Conservation (phyloP, 2,113 vertebrate genomes). For the Myodes glareolus region DNA sequence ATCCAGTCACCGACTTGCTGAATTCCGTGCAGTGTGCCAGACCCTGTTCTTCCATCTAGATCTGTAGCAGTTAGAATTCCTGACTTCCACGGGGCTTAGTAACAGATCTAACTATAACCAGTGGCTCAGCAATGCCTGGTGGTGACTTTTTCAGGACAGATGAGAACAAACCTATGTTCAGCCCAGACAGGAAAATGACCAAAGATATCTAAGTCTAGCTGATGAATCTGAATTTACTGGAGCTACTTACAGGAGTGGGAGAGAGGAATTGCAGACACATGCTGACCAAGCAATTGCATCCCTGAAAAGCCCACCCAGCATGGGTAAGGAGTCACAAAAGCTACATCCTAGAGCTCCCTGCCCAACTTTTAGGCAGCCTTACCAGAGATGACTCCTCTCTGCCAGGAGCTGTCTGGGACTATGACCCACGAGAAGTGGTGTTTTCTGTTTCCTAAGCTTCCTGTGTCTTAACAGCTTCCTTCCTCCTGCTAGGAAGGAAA, state of each 20-base stretch:
- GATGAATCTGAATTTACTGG: not conserved
- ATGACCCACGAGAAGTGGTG: not conserved
- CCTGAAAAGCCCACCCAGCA: not conserved
- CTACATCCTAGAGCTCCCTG: not conserved
- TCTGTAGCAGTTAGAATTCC: constrained; percentile 3
- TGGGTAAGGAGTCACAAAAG: not conserved
- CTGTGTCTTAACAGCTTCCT: not conserved
- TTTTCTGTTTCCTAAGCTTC: not conserved
- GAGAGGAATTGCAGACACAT: not conserved
- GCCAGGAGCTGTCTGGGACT: not conserved
- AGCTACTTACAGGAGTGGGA: not conserved
- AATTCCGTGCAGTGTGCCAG: not conserved
- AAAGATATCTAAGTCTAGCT: not conserved
- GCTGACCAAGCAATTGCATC: not conserved
- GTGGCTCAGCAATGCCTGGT: not conserved
- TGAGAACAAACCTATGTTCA: not conserved
- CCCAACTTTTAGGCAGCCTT: not conserved
- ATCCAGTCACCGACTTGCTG: not conserved
- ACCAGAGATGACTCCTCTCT: not conserved
- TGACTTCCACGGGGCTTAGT: constrained; percentile 29
- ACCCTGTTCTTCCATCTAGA: not conserved
- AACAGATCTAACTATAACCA: constrained; percentile 44
- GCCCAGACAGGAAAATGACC: not conserved
- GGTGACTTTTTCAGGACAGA: not conserved
- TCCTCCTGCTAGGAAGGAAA: not conserved